phyloP scores from a whole-genome alignment of 2,797 vertebrate species.

The Choloepus didactylus region DNA sequence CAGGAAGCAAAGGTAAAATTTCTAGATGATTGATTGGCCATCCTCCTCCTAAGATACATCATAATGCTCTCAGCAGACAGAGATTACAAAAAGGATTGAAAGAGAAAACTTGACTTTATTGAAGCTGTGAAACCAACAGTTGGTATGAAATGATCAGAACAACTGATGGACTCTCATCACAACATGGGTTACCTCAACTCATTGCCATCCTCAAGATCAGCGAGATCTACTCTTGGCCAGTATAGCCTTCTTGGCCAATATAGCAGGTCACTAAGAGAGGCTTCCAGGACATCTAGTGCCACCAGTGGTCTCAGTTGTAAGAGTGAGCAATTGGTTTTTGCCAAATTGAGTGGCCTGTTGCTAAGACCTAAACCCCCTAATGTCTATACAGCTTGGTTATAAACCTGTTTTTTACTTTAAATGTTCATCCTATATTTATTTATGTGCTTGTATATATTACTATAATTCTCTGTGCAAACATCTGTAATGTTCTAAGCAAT shows the following conservation, averaged over 20 bases:
- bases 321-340: slow-evolving; percentile 85
- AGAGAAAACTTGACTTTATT: slow-evolving; percentile 96
- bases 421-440: no score
- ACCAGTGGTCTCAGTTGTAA: slow-evolving; percentile 85
- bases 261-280: slow-evolving; percentile 74
- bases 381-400: slow-evolving; percentile 90
- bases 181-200: slow-evolving; percentile 89
- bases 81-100: slow-evolving; percentile 93
- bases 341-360: slow-evolving; percentile 78
- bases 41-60: slow-evolving; percentile 85
- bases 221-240: slow-evolving; percentile 85
- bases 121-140: slow-evolving; percentile 94
- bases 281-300: slow-evolving; percentile 86
- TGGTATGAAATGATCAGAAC: slow-evolving; percentile 93
- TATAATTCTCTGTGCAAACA: slow-evolving; percentile 78
- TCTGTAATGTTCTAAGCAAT: slow-evolving; percentile 79
- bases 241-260: slow-evolving; percentile 74
- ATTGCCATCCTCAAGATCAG: slow-evolving; percentile 80
- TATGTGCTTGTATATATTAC: no score
- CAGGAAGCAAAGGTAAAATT: no score
- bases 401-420: slow-evolving; percentile 65
- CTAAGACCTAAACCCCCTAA: slow-evolving; percentile 86
- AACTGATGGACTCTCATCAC: slow-evolving; percentile 94
- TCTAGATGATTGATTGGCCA: slow-evolving; percentile 21
- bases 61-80: slow-evolving; percentile 94